phyloP scores from a whole-genome alignment of 2,113 vertebrate genomes.

The mouse (Mus musculus) region DNA sequence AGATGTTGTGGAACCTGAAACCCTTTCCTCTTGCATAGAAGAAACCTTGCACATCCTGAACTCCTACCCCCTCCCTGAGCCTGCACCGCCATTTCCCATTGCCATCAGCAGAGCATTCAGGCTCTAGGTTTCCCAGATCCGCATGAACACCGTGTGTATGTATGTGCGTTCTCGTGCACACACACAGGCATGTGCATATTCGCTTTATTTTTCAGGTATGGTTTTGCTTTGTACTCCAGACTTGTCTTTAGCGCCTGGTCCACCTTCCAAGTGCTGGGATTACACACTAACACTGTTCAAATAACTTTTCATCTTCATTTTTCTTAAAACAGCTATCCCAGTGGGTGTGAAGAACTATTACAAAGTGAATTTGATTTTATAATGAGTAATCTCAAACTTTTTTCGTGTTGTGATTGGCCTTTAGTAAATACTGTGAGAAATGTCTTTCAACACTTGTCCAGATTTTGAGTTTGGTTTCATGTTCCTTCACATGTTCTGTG shows the following conservation, averaged over 20 bases:
- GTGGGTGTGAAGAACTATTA: not conserved
- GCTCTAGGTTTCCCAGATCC: not conserved
- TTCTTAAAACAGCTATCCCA: not conserved
- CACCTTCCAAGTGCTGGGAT: not conserved
- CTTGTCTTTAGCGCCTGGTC: not conserved
- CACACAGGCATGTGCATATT: not conserved
- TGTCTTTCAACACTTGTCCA: not conserved
- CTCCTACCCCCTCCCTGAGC: not conserved
- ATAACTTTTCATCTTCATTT: not conserved
- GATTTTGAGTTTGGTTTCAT: constrained; percentile 7
- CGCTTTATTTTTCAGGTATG: not conserved
- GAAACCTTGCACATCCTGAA: not conserved
- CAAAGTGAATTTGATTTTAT: not conserved
- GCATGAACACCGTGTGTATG: not conserved
- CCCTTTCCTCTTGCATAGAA: not conserved
- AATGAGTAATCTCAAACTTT: not conserved
- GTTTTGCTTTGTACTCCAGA: not conserved
- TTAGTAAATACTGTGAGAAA: constrained; percentile 13
- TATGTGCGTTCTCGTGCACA: not conserved
- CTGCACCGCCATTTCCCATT: not conserved
- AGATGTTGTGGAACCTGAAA: not conserved
- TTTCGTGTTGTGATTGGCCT: not conserved
- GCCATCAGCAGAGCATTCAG: not conserved
- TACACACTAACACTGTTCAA: not conserved
- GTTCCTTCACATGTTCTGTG: not conserved